These are phyloP conservation scores for Cyclopterus lumpus DNA, from an alignment of 2,797 vertebrate species.

Conservation along the genomic window DNA sequence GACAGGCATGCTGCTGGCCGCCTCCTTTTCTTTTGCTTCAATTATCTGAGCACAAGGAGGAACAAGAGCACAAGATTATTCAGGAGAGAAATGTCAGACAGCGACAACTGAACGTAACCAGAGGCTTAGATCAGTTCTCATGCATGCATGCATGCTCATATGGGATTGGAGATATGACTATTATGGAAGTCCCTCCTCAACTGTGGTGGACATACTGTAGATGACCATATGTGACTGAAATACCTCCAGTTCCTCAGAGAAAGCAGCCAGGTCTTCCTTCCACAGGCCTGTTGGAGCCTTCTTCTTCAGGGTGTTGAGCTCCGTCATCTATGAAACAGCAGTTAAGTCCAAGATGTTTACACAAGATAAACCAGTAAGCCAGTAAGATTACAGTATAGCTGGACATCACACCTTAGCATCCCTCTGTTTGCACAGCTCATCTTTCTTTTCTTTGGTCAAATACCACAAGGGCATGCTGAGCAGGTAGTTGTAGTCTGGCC, in stretches of 20 bases:
- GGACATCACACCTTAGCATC: slow-evolving; percentile 87
- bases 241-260: slow-evolving; percentile 92
- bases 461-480: slow-evolving; percentile 99
- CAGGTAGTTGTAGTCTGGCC: slow-evolving; percentile 96
- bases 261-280: slow-evolving; percentile 92
- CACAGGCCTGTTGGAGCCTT: slow-evolving; percentile 90
- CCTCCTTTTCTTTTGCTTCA: slow-evolving; percentile 88
- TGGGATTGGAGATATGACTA: not conserved
- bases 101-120: not conserved
- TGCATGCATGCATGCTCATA: not conserved
- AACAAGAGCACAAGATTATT: not conserved
- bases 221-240: not conserved
- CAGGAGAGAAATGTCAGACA: not conserved
- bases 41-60: slow-evolving; percentile 76
- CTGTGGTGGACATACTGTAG: not conserved
- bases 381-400: not conserved
- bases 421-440: slow-evolving; percentile 94
- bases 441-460: slow-evolving; percentile 97
- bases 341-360: not conserved
- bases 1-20: slow-evolving; percentile 50
- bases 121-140: not conserved
- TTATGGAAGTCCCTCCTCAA: not conserved
- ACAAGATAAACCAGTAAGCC: not conserved
- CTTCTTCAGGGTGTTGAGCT: slow-evolving; percentile 87
- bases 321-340: slow-evolving; percentile 72